A percentile compares a stretch with the other conserved stretches of the same genome.
phyloP scores from a whole-genome alignment of 2,797 vertebrate species.

The Ciconia nigra region DNA sequence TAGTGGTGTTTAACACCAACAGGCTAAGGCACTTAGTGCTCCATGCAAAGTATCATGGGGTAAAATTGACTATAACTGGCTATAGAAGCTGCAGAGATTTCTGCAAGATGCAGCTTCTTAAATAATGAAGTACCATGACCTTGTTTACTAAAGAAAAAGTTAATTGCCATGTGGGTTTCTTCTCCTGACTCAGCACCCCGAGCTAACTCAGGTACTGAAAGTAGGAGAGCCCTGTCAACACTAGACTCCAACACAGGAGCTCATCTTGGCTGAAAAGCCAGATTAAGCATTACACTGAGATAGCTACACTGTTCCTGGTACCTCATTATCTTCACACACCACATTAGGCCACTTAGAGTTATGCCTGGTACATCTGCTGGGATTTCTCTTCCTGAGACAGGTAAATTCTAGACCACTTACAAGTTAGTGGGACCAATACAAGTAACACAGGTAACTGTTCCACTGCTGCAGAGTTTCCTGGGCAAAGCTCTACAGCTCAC shows the following conservation, averaged over 20 bases:
- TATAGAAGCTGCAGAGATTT: background rate
- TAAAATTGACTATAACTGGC: background rate
- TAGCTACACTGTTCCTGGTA: background rate
- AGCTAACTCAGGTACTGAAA: background rate
- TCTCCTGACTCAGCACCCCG: background rate
- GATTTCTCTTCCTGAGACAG: background rate
- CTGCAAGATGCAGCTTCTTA: background rate
- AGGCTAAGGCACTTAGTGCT: background rate
- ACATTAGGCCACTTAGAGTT: background rate
- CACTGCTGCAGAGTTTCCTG: background rate
- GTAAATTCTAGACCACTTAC: background rate
- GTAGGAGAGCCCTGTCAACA: background rate
- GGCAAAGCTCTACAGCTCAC: background rate
- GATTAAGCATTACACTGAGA: background rate
- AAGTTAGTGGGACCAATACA: background rate
- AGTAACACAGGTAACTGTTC: accelerated
- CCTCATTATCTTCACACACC: background rate
- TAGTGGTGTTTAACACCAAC: background rate
- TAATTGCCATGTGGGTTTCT: background rate
- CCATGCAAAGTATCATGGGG: background rate
- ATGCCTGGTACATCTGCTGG: background rate
- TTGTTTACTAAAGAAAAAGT: background rate
- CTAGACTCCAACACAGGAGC: background rate
- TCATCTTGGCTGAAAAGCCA: background rate
- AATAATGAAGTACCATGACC: background rate